Evolutionary conservation across 2,797 vertebrate genomes (phyloP), one percentile per base, ranked within the genome.

Genomic region (Chrysocyon brachyurus): DNA sequence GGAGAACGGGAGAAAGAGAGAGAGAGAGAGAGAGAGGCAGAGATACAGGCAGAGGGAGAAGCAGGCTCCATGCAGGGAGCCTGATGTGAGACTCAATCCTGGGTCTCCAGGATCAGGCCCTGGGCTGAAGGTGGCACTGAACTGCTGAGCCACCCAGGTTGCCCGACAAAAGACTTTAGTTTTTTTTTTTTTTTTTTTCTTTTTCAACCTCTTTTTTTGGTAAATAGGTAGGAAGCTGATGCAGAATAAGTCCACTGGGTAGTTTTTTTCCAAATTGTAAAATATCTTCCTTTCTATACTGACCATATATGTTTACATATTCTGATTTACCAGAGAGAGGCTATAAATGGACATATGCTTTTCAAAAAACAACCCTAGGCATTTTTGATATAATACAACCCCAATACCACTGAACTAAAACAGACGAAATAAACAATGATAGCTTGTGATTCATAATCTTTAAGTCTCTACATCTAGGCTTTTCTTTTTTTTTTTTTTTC

Each of bases 391-490:
- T 33, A 77, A 88, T 68, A 82, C 17, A 95, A 82, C 24, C n/a
- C 63, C 79, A 91, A 75, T 49, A 75, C 21, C 82, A 84, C 63
- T 94, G n/a, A 90, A 96, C 78, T 91, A 97, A 94, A 88, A 97
- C 57, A 73, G 9, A 93, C 12, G 88, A 64, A 91, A 75, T 82
- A 24, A 24, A 70, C 16, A 89, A 86, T 21, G 90, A 78, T 1
- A 83, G 3, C 6, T 70, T 92, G 6, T 87, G 63, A 94, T 54
- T 78, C 33, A 89, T 63, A 85, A 86, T 31, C 46, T 86, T 12
- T 89, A 84, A 84, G 46, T 89, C 7, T 87, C 52, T 75, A 95
- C 12, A 87, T 85, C 31, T 12, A 79, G 17, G 24, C 57, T 88
- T 91, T 66, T 85, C 46, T 88, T 40, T 40, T 40, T 40, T 5